phyloP scores from a whole-genome alignment of 2,113 vertebrate species.

The Podarcis cretensis region DNA sequence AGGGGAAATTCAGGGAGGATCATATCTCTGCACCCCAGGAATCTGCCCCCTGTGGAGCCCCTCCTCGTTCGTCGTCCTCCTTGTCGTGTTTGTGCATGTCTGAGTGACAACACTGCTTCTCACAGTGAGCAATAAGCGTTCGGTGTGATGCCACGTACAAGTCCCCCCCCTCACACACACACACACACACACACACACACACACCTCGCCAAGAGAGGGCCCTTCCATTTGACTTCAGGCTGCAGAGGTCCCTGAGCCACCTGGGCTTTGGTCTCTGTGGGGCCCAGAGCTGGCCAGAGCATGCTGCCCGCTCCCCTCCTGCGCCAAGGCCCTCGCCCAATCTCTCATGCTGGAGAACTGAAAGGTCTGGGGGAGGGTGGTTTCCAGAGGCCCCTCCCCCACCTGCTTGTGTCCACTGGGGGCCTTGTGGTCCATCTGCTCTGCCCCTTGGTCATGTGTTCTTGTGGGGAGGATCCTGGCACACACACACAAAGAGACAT shows the following conservation, averaged over 20 bases:
- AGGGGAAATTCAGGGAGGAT: constrained; percentile 48
- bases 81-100: constrained; percentile 72
- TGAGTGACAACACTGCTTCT: constrained; percentile 67
- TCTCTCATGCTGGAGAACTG: neutral
- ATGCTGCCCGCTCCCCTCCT: neutral
- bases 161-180: neutral
- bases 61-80: constrained; percentile 52
- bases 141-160: constrained; percentile 2
- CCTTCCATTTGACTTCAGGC: neutral
- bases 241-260: neutral
- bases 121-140: constrained; percentile 68
- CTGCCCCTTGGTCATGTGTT: neutral
- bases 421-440: no score
- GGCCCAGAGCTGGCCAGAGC: neutral
- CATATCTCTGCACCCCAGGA: constrained; percentile 30
- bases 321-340: neutral
- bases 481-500: neutral
- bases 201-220: neutral
- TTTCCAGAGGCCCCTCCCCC: neutral
- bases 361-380: neutral
- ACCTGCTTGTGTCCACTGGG: neutral
- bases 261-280: neutral
- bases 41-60: constrained; percentile 58
- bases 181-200: neutral
- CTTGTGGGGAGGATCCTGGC: no score